Percentiles rank a stretch among this genome's conserved stretches.
Conservation (phyloP, 1,140 invertebrate genomes). For the Hirudo medicinalis region DNA sequence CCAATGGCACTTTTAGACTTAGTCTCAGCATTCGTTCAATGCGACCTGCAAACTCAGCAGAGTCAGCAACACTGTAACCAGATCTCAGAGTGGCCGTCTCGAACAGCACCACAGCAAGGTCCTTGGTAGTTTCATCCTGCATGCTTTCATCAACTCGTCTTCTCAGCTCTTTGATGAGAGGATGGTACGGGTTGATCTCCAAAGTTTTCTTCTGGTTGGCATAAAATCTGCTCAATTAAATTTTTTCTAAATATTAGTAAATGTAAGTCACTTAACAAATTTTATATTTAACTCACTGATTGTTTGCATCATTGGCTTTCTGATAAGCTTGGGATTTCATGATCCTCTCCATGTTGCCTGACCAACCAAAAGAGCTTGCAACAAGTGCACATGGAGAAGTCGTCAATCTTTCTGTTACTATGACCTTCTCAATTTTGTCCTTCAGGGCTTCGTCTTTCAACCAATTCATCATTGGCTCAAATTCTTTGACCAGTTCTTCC, state of each 20-base stretch:
- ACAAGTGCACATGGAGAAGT: conserved; percentile 89
- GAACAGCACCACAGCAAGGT: conserved; percentile 82
- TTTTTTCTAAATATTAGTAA: not conserved
- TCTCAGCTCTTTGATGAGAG: conserved; percentile 78
- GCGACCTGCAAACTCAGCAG: conserved; percentile 66
- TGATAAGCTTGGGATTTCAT: conserved; percentile 92
- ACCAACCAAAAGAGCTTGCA: conserved; percentile 90
- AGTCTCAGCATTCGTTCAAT: conserved; percentile 67
- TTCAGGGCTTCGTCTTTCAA: conserved; percentile 70
- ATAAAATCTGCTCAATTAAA: conserved; percentile 56
- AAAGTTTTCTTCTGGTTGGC: conserved; percentile 90
- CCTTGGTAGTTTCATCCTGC: conserved; percentile 63
- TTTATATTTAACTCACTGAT: conserved; percentile 45
- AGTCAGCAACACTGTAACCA: conserved; percentile 75
- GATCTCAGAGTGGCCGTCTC: conserved; percentile 76
- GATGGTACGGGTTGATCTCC: conserved; percentile 95
- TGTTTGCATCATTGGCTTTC: conserved; percentile 80
- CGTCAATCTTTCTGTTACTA: conserved; percentile 74
- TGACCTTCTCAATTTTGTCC: conserved; percentile 67
- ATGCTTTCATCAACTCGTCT: conserved; percentile 53
- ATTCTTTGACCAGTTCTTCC: conserved; percentile 64
- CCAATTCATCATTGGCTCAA: conserved; percentile 84
- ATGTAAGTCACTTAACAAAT: not conserved
- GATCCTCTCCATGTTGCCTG: conserved; percentile 96
- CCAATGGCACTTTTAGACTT: conserved; percentile 59